phyloP scores from a whole-genome alignment of 1,140 invertebrate genomes.

The Piezodorus guildinii region DNA sequence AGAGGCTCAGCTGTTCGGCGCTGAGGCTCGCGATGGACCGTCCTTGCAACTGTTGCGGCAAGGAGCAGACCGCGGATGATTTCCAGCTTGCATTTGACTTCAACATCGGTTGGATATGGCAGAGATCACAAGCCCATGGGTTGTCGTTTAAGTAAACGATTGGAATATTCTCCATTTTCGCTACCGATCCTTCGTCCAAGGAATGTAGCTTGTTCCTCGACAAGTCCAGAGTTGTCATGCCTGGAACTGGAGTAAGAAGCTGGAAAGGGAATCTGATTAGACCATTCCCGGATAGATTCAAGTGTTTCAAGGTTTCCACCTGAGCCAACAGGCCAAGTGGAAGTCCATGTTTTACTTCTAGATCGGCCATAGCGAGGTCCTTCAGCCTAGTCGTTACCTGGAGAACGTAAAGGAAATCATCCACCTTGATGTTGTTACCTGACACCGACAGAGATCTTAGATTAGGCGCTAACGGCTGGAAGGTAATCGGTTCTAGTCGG shows the following conservation, averaged over 20 bases:
- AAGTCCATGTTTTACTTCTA: conserved; percentile 37
- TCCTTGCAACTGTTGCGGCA: conserved; percentile 40
- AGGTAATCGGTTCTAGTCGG: conserved; percentile 45
- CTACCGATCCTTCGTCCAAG: conserved; percentile 42
- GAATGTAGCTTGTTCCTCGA: conserved; percentile 48
- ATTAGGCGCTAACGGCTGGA: conserved; percentile 46
- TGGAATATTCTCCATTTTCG: conserved; percentile 38
- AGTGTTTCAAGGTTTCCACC: conserved; percentile 39
- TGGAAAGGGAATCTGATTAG: conserved; percentile 38
- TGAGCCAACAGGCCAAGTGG: conserved; percentile 41
- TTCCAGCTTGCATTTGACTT: conserved; percentile 38
- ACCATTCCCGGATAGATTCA: conserved; percentile 44
- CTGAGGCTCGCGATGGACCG: conserved; percentile 38
- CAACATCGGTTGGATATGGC: conserved; percentile 44
- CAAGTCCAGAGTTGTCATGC: conserved; percentile 46
- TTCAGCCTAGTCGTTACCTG: conserved; percentile 43
- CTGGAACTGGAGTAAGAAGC: conserved; percentile 41
- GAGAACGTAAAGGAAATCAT: conserved; percentile 38
- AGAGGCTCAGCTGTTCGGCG: conserved; percentile 40
- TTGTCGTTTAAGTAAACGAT: conserved; percentile 46
- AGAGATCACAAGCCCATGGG: conserved; percentile 55
- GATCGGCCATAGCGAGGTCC: conserved; percentile 44
- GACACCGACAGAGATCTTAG: conserved; percentile 50
- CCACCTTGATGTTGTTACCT: conserved; percentile 44
- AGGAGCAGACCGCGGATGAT: conserved; percentile 36